phyloP scores from a whole-genome alignment of 1,140 invertebrate species.

The Nasonia longicornis region DNA sequence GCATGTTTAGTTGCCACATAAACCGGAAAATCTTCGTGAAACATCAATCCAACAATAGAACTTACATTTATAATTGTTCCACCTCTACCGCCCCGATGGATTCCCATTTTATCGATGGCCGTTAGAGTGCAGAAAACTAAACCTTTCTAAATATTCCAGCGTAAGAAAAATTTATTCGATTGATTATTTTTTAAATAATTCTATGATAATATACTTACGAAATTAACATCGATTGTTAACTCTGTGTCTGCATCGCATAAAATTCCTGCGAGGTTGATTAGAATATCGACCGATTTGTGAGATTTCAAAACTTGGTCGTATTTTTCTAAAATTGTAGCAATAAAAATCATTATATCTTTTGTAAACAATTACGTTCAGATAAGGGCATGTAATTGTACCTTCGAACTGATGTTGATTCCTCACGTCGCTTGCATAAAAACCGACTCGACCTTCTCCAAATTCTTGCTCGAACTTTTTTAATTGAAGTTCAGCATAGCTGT shows the following conservation, averaged over 20 bases:
- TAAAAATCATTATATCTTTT: not conserved
- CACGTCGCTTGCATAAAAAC: constrained; percentile 50
- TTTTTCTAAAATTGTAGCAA: constrained; percentile 48
- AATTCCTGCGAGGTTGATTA: constrained; percentile 75
- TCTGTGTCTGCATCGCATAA: constrained; percentile 68
- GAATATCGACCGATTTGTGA: constrained; percentile 71
- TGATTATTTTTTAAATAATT: not conserved
- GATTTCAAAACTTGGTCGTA: constrained; percentile 61
- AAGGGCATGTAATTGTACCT: constrained; percentile 37
- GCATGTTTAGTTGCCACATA: constrained; percentile 77
- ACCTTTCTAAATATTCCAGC: constrained; percentile 44
- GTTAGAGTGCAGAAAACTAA: constrained; percentile 45
- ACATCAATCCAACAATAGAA: constrained; percentile 71
- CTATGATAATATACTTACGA: constrained; percentile 58
- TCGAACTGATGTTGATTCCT: constrained; percentile 47
- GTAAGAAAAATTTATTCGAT: constrained; percentile 9
- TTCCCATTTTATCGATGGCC: constrained; percentile 67
- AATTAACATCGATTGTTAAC: constrained; percentile 66
- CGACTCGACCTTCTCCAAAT: constrained; percentile 48
- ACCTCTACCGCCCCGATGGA: constrained; percentile 70
- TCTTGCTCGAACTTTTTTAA: constrained; percentile 44
- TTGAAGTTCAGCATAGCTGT: constrained; percentile 38
- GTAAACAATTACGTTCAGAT: not conserved
- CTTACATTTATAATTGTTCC: constrained; percentile 73
- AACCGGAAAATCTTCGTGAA: constrained; percentile 70